Percentiles rank a stretch among this genome's conserved stretches.
Evolutionary conservation across 2,797 vertebrate species (phyloP).

Genomic region (Serranus cabrilla): DNA sequence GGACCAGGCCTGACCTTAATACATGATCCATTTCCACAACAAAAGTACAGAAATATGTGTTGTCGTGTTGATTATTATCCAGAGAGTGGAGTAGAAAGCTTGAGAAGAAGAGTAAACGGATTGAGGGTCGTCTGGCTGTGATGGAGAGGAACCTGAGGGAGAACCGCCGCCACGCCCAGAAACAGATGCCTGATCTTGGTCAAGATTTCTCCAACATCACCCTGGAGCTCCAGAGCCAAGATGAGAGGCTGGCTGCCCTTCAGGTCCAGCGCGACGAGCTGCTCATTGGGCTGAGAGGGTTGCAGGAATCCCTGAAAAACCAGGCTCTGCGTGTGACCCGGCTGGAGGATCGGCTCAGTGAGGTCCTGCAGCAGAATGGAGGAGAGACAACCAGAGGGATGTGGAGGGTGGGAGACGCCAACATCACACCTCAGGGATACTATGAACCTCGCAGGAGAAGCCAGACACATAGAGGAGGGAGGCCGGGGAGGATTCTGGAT

Average conservation of each 20-base stretch:
- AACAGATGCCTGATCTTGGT: slow-evolving; percentile 51
- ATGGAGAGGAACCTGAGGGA: slow-evolving; percentile 70
- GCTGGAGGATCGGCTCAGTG: slow-evolving; percentile 60
- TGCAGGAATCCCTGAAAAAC: slow-evolving; percentile 61
- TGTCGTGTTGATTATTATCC: background rate
- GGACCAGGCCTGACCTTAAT: background rate
- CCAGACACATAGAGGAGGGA: slow-evolving; percentile 34
- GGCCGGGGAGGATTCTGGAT: slow-evolving; percentile 28
- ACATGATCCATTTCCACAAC: background rate
- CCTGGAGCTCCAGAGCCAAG: slow-evolving; percentile 64
- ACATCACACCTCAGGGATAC: slow-evolving; percentile 39
- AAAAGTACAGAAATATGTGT: background rate
- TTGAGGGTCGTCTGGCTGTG: slow-evolving; percentile 72
- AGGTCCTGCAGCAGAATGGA: slow-evolving; percentile 28
- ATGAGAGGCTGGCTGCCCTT: slow-evolving; percentile 62
- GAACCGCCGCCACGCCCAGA: slow-evolving; percentile 36
- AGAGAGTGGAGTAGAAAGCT: slow-evolving; percentile 76
- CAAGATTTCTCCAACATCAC: slow-evolving; percentile 67
- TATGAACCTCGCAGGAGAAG: slow-evolving; percentile 31
- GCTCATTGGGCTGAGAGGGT: slow-evolving; percentile 33
- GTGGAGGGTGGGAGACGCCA: slow-evolving; percentile 3
- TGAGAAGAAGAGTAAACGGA: slow-evolving; percentile 71
- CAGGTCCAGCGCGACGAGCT: slow-evolving; percentile 66
- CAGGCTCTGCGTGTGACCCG: slow-evolving; percentile 67
- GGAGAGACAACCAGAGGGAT: slow-evolving; percentile 10